Evolutionary conservation across 30 jellyfish, hydroid and myxozoan genomes (phyloP).

Genomic region (Chrysaora quinquecirrha): DNA sequence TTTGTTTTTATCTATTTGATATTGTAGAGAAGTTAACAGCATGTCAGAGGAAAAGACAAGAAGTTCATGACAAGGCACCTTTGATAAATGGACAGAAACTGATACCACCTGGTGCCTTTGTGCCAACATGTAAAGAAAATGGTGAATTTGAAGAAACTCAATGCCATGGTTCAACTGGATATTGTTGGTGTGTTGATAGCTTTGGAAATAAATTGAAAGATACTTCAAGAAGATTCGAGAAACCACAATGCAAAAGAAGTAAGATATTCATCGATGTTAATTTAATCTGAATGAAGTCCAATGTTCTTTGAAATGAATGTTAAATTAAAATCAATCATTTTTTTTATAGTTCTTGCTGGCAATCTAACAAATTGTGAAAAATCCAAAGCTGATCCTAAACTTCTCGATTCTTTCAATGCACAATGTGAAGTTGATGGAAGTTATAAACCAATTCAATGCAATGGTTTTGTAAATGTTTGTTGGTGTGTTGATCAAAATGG

Average conservation of each 20-base stretch:
- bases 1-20: neutral
- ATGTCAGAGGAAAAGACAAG: conserved; percentile 30
- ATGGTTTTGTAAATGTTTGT: conserved; percentile 74
- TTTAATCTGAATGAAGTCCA: neutral
- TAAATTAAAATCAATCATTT: no score
- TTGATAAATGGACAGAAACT: neutral
- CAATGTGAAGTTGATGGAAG: conserved; percentile 63
- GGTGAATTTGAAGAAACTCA: conserved; percentile 71
- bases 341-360: conserved; percentile 37
- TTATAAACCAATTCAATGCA: conserved; percentile 59
- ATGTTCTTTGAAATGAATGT: neutral
- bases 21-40: conserved; percentile 15
- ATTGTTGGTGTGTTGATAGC: conserved; percentile 77
- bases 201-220: conserved; percentile 43
- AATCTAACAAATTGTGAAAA: conserved; percentile 39
- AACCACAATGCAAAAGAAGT: conserved; percentile 62
- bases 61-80: conserved; percentile 11
- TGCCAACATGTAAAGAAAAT: conserved; percentile 66
- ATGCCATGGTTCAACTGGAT: conserved; percentile 73
- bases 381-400: neutral
- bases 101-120: conserved; percentile 57
- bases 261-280: neutral
- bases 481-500: conserved; percentile 82
- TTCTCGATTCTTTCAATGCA: conserved; percentile 40
- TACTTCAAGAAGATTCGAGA: conserved; percentile 31